phyloP scores from a whole-genome alignment of 2,797 vertebrate genomes.

The Harpagifer antarcticus region DNA sequence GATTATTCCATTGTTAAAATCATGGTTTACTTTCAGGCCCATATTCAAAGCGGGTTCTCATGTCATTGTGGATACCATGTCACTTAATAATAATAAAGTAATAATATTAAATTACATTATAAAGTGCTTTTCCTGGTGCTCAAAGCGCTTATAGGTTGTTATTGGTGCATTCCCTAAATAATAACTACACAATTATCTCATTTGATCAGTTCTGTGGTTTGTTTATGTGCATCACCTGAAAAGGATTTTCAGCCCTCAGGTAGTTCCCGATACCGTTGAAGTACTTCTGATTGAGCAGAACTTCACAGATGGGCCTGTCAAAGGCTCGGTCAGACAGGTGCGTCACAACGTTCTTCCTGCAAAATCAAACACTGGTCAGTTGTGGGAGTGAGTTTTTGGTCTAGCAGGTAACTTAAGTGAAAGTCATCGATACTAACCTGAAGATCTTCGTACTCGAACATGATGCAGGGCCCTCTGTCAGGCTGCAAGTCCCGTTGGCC shows the following conservation, averaged over 20 bases:
- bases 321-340: constrained; percentile 89
- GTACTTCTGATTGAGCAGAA: constrained; percentile 93
- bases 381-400: neutral
- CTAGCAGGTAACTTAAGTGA: neutral
- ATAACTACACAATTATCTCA: neutral
- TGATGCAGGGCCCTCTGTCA: constrained; percentile 90
- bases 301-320: constrained; percentile 93
- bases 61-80: neutral
- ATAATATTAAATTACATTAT: neutral
- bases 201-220: neutral
- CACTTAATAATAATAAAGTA: neutral
- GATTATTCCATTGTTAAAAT: neutral
- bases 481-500: constrained; percentile 86
- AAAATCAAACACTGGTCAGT: constrained; percentile 18
- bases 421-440: constrained; percentile 82
- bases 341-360: constrained; percentile 90
- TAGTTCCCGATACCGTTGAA: constrained; percentile 99
- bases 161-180: too few relatives aligned
- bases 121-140: neutral
- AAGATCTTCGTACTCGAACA: constrained; percentile 92
- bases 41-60: neutral
- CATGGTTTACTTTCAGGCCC: neutral
- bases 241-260: constrained; percentile 94
- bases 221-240: constrained; percentile 85
- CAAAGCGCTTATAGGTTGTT: too few relatives aligned